A percentile compares a stretch with the other conserved stretches of the same genome.
These are phyloP conservation scores for Aethina tumida DNA, from an alignment of 1,140 invertebrate genomes.

Conservation along the genomic window DNA sequence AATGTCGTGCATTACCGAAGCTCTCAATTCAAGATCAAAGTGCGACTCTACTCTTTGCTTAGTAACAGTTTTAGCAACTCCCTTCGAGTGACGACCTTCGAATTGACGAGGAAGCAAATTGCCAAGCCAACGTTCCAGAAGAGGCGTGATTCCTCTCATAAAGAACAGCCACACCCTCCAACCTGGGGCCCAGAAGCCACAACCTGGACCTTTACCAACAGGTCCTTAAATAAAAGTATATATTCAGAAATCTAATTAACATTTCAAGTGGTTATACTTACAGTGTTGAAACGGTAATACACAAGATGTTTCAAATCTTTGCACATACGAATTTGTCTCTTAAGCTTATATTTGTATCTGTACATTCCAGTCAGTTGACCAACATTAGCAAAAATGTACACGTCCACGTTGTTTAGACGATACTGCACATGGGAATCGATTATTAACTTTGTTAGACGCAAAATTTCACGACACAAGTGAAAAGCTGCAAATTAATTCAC, in stretches of 20 bases:
- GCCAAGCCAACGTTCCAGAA: conserved; percentile 96
- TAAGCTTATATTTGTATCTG: conserved; percentile 98
- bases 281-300: conserved; percentile 99
- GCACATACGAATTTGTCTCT: conserved; percentile 99
- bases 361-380: conserved; percentile 99
- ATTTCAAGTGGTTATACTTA: conserved; percentile 38
- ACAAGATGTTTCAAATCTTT: conserved; percentile 99
- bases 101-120: conserved; percentile 97
- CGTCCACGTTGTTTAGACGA: conserved; percentile 97
- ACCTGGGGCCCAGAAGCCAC: conserved; percentile 98
- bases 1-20: conserved; percentile 99
- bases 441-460: conserved; percentile 94
- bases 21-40: conserved; percentile 96
- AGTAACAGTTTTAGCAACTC: conserved; percentile 98
- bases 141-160: conserved; percentile 96
- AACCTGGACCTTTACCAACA: conserved; percentile 97
- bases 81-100: conserved; percentile 97
- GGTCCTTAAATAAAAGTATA: conserved; percentile 59
- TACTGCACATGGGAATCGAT: conserved; percentile 99
- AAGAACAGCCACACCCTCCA: conserved; percentile 99
- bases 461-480: conserved; percentile 97
- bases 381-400: conserved; percentile 99
- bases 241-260: background rate
- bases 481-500: conserved; percentile 78
- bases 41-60: conserved; percentile 99